Evolutionary conservation across 1,140 invertebrate species (phyloP), one percentile per base, ranked within the genome.

Genomic region (Drosophila eugracilis): DNA sequence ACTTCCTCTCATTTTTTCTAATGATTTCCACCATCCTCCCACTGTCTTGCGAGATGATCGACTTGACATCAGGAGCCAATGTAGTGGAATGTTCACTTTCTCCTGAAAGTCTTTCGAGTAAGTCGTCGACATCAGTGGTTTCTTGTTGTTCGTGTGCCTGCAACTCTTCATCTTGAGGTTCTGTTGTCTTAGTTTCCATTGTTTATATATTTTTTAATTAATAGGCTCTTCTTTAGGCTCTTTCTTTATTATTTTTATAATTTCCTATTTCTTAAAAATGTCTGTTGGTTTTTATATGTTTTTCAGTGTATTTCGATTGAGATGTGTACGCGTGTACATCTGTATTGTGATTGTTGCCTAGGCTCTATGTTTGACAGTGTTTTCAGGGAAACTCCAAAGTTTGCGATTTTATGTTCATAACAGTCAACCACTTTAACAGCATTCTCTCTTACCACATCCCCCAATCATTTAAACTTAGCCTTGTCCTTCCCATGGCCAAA

Each of bases 321-420:
- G 22, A 47, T 42, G 54, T 63, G 60, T 65, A n/a, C 39, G 45
- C 22, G 60, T 65, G 55, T 62, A 36, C 21, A 10, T 37, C 9
- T 26, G 58, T 42, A 17, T 21, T 32, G 12, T 65, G 44, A 42
- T 28, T 19, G 3, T 21, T 2, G 2, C 1, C 5, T 22, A 24
- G 1, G 15, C 2, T 2, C 2, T 15, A 5, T 17, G 2, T 7
- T 21, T 63, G 59, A 63, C n/a, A 19, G 26, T 7, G 0, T 24
- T 47, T 42, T 30, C 14, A 26, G n/a, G n/a, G n/a, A n/a, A n/a
- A n/a, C n/a, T n/a, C n/a, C n/a, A n/a, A n/a, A n/a, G n/a, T n/a
- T n/a, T n/a, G n/a, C n/a, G n/a, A n/a, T n/a, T n/a, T n/a, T n/a
- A n/a, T n/a, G n/a, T n/a, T n/a, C n/a, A n/a, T n/a, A n/a, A n/a